Base-by-base conservation (phyloP, 2,888 invertebrate species). In the Drosophila neonasuta region DNA sequence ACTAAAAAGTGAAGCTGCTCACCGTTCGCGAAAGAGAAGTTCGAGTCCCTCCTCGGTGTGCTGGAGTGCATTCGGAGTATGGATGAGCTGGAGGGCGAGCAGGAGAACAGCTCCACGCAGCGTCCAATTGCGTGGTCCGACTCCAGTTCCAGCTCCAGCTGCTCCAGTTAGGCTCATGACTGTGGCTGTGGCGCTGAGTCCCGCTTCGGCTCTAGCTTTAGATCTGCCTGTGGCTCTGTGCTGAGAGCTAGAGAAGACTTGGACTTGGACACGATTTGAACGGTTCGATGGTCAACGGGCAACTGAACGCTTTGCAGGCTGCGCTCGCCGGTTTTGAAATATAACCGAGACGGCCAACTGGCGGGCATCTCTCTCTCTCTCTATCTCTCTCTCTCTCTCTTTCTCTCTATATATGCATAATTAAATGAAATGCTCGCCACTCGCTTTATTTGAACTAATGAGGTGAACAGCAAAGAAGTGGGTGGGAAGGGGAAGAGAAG, bases 1-100 rank as follows among this genome's bases (percentile, higher is more conserved):
- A 20, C 4, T 20, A 20, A 6, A 6, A 6, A 24, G 24, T 24
- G 5, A 6, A 24, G 6, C 24, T 24, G 1, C 24, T 83, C 86
- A 92, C 92, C 92, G 91, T 74, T 91, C 90, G 42, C 89, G 89
- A 66, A 92, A 92, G 34, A 92, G 86, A 57, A 91, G 71, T 71
- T 92, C 92, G 59, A 92, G 81, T n/a, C 91, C 91, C 66, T 92
- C 91, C 52, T 91, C 91, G 24, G 84, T 79, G 57, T 86, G 85
- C 42, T 89, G 65, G 56, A 82, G 49, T 0, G 78, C 75, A 41
- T 74, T 48, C 4, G 87, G 61, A 3, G 80, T 71, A 45, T 75
- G 83, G 29, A 80, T 68, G 34, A 86, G 59, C 62, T 85, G 87
- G 42, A 86, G 62, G 5, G 75, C 75, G 48, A 87, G 80, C 20